phyloP scores from a whole-genome alignment of 2,888 invertebrate genomes.

The Apodemia hepburni region DNA sequence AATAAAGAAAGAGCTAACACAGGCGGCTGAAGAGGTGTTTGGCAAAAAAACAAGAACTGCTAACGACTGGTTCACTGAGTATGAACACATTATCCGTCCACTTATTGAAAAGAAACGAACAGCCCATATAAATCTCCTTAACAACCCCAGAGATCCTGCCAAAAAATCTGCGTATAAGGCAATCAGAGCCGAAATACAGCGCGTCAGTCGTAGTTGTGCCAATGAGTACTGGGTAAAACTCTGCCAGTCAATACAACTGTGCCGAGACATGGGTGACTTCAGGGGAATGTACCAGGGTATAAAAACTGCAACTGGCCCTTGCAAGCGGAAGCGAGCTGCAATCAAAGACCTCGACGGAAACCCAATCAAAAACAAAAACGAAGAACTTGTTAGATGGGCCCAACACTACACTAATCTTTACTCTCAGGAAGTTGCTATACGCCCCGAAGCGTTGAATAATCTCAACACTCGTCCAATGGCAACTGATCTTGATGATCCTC shows the following conservation, averaged over 20 bases:
- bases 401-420: background rate
- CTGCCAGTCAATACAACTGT: background rate
- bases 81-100: no score
- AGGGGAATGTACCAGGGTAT: background rate
- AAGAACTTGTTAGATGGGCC: background rate
- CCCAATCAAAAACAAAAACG: background rate
- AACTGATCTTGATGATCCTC: background rate
- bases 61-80: no score
- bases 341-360: background rate
- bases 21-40: no score
- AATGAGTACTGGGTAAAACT: no score
- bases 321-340: background rate
- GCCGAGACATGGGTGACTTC: background rate
- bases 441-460: background rate
- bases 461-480: background rate
- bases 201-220: no score
- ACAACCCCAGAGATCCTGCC: no score
- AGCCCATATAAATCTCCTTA: no score
- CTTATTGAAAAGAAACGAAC: no score
- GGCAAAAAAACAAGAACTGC: no score
- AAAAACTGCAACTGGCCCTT: slow-evolving; percentile 1
- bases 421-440: background rate
- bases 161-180: no score
- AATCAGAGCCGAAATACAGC: no score
- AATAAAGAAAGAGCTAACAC: no score